Evolutionary conservation across 2,888 invertebrate species (phyloP).

Genomic region (Dascillus cervinus): DNA sequence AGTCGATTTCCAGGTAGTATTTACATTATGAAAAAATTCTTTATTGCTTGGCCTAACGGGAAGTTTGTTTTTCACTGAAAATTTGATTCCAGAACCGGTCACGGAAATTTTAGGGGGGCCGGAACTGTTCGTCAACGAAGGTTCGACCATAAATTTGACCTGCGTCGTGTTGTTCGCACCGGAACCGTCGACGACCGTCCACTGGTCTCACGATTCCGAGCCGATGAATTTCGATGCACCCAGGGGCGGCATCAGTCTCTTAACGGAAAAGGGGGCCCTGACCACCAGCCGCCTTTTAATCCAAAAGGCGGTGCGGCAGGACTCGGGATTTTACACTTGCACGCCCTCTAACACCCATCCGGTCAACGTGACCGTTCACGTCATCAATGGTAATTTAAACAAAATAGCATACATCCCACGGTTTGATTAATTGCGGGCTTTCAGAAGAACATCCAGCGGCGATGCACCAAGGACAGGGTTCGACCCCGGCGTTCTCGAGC

Average conservation of each 20-base stretch:
- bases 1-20: too few species aligned
- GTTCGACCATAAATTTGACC: slow-evolving; percentile 81
- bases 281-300: slow-evolving; percentile 77
- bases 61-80: too few species aligned
- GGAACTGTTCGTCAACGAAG: slow-evolving; percentile 76
- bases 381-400: too few species aligned
- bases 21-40: too few species aligned
- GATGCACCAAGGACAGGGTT: too few species aligned
- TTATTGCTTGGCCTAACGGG: too few species aligned
- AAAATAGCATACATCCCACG: too few species aligned
- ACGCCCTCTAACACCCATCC: slow-evolving; percentile 76
- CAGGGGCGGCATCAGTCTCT: slow-evolving; percentile 76
- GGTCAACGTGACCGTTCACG: slow-evolving; percentile 72
- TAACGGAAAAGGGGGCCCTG: slow-evolving; percentile 76
- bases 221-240: slow-evolving; percentile 86
- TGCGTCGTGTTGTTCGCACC: slow-evolving; percentile 77
- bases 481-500: too few species aligned
- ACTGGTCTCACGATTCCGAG: slow-evolving; percentile 76
- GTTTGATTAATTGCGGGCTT: too few species aligned
- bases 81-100: slow-evolving; percentile 59
- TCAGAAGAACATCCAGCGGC: too few species aligned
- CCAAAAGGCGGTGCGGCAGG: slow-evolving; percentile 69
- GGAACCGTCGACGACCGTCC: slow-evolving; percentile 73
- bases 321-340: slow-evolving; percentile 78
- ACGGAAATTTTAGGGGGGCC: slow-evolving; percentile 75